Evolutionary conservation across 2,113 vertebrate species (phyloP), one percentile per base, ranked within the genome.

Genomic region (Phrynosoma platyrhinos): DNA sequence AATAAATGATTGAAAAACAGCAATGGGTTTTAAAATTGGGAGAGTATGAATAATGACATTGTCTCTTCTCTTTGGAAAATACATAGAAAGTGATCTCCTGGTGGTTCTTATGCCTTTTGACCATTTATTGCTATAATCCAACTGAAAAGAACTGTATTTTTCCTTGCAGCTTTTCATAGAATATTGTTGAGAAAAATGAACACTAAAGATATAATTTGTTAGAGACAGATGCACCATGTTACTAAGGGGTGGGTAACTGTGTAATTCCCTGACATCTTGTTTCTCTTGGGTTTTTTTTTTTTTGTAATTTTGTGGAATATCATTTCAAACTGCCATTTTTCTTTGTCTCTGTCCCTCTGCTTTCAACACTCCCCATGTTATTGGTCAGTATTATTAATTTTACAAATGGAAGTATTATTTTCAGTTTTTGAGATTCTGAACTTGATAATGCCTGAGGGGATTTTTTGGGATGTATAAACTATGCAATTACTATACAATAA

Each of bases 161-260:
- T 69, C 66, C 64, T 55, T 32, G 64, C 66, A 79, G 64, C 47
- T 53, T 86, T 53, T 53, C n/a, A 69, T 36, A 86, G 0, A 0
- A 30, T 36, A 66, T 81, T 85, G 74, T 1, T 84, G 53, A 86
- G 79, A 92, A 92, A 90, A 92, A 94, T 89, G 69, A 94, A 77
- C 40, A 40, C 80, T 76, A 30, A 89, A 85, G 82, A 76, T 87
- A 77, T 42, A 82, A 91, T 90, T 84, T 88, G n/a, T 92, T 69
- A 64, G 62, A 91, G 91, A 84, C 14, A 27, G 82, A 69, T 53
- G 23, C 64, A 21, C 42, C 14, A 32, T 85, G 58, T 2, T 5
- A 32, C 76, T 69, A 77, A 78, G 21, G 27, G n/a, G 32, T 81
- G 52, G 79, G 68, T 25, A 87, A 79, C n/a, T 79, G 68, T 83